Conservation (phyloP, 2,888 invertebrate species). For the Panopea generosa region DNA sequence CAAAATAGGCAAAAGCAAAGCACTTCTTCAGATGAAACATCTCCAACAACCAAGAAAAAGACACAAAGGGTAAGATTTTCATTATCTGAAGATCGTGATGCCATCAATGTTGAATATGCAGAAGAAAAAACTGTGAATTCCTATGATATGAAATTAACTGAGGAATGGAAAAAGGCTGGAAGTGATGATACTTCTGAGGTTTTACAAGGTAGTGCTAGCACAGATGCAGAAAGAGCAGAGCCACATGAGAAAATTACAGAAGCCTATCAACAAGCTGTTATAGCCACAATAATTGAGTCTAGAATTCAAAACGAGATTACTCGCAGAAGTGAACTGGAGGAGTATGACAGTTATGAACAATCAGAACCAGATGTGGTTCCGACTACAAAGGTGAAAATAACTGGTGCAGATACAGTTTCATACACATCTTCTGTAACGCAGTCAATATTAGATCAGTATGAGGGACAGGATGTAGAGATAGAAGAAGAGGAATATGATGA, state of each 20-base stretch:
- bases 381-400: constrained; percentile 52
- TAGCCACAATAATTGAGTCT: constrained; percentile 77
- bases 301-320: constrained; percentile 70
- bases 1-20: constrained; percentile 16
- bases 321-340: constrained; percentile 59
- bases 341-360: constrained; percentile 38
- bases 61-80: constrained; percentile 59
- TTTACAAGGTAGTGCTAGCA: neutral
- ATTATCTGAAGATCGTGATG: constrained; percentile 52
- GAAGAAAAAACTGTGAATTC: constrained; percentile 31
- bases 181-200: constrained; percentile 4
- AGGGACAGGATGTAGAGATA: constrained; percentile 46
- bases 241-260: constrained; percentile 81
- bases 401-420: constrained; percentile 41
- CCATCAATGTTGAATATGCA: constrained; percentile 25
- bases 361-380: constrained; percentile 35
- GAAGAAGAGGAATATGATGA: constrained; percentile 51
- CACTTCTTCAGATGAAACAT: constrained; percentile 46
- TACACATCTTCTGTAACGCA: constrained; percentile 36
- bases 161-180: constrained; percentile 58
- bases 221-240: constrained; percentile 57
- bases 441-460: constrained; percentile 13
- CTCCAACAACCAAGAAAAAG: constrained; percentile 62
- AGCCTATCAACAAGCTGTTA: constrained; percentile 79
- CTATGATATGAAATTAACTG: constrained; percentile 59